Base-by-base conservation (phyloP, 2,888 invertebrate species). In the Pogonocherus hispidulus region DNA sequence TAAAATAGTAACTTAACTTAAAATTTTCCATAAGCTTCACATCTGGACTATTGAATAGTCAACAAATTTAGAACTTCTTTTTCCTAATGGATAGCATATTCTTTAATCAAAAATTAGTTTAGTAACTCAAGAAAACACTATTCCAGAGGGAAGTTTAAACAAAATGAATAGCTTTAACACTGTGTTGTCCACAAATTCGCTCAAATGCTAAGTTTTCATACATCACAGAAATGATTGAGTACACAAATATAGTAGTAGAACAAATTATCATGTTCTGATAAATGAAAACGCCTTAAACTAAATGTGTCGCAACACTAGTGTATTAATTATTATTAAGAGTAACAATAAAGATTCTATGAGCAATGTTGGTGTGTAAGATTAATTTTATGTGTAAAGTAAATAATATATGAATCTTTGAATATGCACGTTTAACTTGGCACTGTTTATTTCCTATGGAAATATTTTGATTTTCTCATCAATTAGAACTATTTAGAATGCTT, bases 291-390 rank as follows among this genome's bases (percentile, higher is more conserved):
- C 67, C 67, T 67, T 67, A 63, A 62, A 51, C 62, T 62, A 51
- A 20, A 62, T 51, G 62, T 62, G 51, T 35, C 22, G 59, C 59
- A 51, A 32, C 8, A 47, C 51, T 51, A 27, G 19, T 54, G 35
- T 54, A 60, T 35, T 46, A 59, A n/a, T 47, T 59, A 27, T 27
- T 27, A 41, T 59, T 60, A 60, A 51, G 62, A 51, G n/a, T 37
- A 47, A 46, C 22, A 57, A 59, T 19, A 32, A 62, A 62, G 27
- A 63, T 62, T 67, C 51, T 67, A 67, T 22, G 55, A 62, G 67
- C 62, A 62, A 62, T 62, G 62, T 63, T 57, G 52, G 57, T 67
- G 63, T 63, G 55, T 60, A 62, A n/a, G 49, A 37, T 67, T 63
- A 56, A 63, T 27, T 56, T 67, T 66, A 60, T 66, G 16, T 49